phyloP scores from a whole-genome alignment of 2,888 invertebrate species.

The Morpho deidamia region DNA sequence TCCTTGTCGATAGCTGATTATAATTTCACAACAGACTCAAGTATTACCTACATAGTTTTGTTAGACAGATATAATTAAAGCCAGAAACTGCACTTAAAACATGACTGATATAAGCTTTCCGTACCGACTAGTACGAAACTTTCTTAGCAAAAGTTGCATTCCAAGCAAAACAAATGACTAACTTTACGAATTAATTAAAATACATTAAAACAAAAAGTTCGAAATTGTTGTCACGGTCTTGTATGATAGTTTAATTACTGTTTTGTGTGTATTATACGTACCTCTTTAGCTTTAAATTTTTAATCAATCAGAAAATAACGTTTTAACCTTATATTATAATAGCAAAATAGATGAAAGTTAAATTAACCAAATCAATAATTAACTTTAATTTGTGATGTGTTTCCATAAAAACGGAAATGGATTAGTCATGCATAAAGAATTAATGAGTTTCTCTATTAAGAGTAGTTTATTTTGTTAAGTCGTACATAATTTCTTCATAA shows the following conservation, averaged over 20 bases:
- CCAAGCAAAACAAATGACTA: constrained; percentile 31
- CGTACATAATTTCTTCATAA: too few species aligned
- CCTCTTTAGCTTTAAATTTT: too few species aligned
- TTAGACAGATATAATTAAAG: constrained; percentile 10
- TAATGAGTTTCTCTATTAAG: too few species aligned
- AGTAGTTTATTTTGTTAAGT: too few species aligned
- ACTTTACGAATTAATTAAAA: constrained; percentile 46
- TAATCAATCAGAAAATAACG: too few species aligned
- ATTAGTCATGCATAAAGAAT: too few species aligned
- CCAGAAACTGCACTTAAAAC: constrained; percentile 5
- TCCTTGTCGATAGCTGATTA: constrained; percentile 1
- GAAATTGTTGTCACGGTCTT: constrained; percentile 8
- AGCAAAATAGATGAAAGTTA: too few species aligned
- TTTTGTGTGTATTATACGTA: not conserved
- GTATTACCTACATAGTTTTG: constrained; percentile 5
- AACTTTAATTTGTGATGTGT: too few species aligned
- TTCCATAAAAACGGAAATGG: too few species aligned
- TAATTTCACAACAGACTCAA: constrained; percentile 7
- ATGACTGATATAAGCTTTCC: constrained; percentile 3
- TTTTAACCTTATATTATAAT: too few species aligned
- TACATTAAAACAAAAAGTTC: constrained; percentile 25
- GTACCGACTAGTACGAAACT: constrained; percentile 19
- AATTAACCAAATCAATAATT: too few species aligned
- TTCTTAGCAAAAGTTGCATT: constrained; percentile 40
- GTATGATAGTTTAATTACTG: not conserved